These are phyloP conservation scores for Aleiodes sp. DNA, from an alignment of 1,140 invertebrate species.

Conservation along the genomic window DNA sequence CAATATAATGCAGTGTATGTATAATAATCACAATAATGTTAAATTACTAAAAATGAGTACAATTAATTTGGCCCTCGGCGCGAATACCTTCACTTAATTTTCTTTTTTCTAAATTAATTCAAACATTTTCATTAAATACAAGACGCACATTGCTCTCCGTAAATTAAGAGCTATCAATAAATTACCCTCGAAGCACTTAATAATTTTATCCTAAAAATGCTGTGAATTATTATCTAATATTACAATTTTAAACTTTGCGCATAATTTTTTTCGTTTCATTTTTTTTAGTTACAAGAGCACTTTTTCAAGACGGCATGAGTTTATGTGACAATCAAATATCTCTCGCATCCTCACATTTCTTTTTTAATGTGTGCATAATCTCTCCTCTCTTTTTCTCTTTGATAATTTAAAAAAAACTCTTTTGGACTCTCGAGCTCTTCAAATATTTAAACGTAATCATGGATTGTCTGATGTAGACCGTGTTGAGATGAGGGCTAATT, in stretches of 20 bases:
- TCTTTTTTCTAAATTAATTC: not conserved
- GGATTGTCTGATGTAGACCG: slow-evolving; percentile 11
- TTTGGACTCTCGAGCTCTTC: not conserved
- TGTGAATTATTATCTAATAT: not conserved
- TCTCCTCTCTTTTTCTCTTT: slow-evolving; percentile 33
- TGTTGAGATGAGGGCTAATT: not conserved
- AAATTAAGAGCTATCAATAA: not conserved
- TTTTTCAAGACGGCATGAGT: slow-evolving; percentile 59
- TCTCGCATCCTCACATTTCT: slow-evolving; percentile 30
- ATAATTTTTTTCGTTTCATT: not conserved
- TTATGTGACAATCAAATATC: slow-evolving; percentile 23
- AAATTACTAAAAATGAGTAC: slow-evolving; percentile 34
- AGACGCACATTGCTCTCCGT: not conserved
- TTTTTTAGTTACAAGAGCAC: slow-evolving; percentile 56
- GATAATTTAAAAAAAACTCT: not conserved
- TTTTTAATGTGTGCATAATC: slow-evolving; percentile 30
- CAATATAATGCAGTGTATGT: slow-evolving; percentile 36
- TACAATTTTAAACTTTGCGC: not conserved
- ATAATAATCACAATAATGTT: slow-evolving; percentile 42
- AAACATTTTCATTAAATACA: not conserved
- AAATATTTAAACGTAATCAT: not conserved
- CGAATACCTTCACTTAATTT: slow-evolving; percentile 18
- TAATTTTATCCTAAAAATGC: slow-evolving; percentile 36
- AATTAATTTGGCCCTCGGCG: slow-evolving; percentile 10
- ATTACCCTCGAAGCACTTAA: slow-evolving; percentile 21